Base-by-base conservation (phyloP, 1,140 invertebrate genomes). In the Belonocnema kinseyi region DNA sequence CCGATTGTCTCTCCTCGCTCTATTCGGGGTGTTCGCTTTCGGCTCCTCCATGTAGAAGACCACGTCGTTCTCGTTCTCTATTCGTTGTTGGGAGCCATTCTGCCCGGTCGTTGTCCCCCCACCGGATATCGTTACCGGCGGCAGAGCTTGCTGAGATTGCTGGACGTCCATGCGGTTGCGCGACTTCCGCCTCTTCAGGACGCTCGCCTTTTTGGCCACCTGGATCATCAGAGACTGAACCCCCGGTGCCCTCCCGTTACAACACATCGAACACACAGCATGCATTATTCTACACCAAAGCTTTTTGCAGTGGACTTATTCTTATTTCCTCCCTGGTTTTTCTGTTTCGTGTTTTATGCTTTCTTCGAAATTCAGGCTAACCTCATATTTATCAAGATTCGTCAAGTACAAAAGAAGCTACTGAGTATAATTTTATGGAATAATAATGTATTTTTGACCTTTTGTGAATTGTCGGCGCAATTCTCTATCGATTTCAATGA, bases 151-250 rank as follows among this genome's bases (percentile, higher is more conserved):
- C 72, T 87, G 82, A 26, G 82, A 54, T 85, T 90, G 87, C 77
- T 85, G 88, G 77, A 77, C 85, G 72, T 95, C 95, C 93, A 95
- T 95, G 76, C 94, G 93, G 76, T 94, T 94, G 79, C 93, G 92
- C 51, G 94, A 95, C 88, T 95, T 95, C 52, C 94, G 90, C 77
- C 94, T 91, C 88, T 95, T 95, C 77, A 96, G 90, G 77, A 95
- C 94, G 82, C 94, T 95, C 53, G 95, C 94, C 85, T 94, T 94
- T 87, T 95, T 95, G 74, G 94, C 94, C 80, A 95, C 94, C 94
- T 95, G 94, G 82, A 94, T 93, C 90, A 94, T 94, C 83, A 94
- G 91, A 91, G 93, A 94, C 93, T 94, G 92, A 92, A 92, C 92
- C 92, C 92, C 89, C 88, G 88, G 85, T 88, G 87, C 88, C 88